Evolutionary conservation across 2,113 vertebrate species (phyloP), one percentile per base, ranked within the genome.

Genomic region (Heterotis niloticus): DNA sequence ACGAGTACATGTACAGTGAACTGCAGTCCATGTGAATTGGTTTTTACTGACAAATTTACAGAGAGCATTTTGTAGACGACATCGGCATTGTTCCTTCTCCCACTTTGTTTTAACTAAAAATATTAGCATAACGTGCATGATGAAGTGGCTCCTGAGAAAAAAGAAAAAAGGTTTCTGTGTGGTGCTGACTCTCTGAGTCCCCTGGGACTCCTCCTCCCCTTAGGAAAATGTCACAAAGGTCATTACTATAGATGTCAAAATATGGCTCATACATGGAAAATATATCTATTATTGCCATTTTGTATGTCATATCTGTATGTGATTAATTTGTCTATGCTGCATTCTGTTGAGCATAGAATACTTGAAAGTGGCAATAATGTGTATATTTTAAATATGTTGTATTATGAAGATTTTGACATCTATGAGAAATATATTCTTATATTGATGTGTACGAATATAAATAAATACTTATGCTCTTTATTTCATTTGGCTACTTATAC

Each of bases 311-410:
- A 66, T 77, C 52, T 77, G 23, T 65, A 77, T 57, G 57, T 29
- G 54, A 69, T 78, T 69, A 59, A 51, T 28, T 52, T 67, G 59
- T 78, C 51, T 68, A 69, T 65, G 75, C 34, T 76, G 26, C 75
- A 51, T 76, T 64, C 17, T 76, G 20, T 68, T 44, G 34, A 44
- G 34, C 34, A 44, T 44, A 44, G 76, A 52, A 59, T 78, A 67
- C 14, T 56, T 69, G 66, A 78, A 77, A 77, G 76, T 77, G 76
- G 76, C 76, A 77, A 78, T 78, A 78, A 78, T 78, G 65, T 78
- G 64, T 78, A 78, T 78, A 78, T 69, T 78, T 78, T 59, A 28
- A 59, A 69, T 59, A 69, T 66, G 54, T 65, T 68, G 24, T 78
- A 68, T 78, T 67, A 68, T 23, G 68, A 20, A 68, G 5, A 68